phyloP scores from a whole-genome alignment of 2,797 vertebrate genomes.

The Ptychadena robeensis region DNA sequence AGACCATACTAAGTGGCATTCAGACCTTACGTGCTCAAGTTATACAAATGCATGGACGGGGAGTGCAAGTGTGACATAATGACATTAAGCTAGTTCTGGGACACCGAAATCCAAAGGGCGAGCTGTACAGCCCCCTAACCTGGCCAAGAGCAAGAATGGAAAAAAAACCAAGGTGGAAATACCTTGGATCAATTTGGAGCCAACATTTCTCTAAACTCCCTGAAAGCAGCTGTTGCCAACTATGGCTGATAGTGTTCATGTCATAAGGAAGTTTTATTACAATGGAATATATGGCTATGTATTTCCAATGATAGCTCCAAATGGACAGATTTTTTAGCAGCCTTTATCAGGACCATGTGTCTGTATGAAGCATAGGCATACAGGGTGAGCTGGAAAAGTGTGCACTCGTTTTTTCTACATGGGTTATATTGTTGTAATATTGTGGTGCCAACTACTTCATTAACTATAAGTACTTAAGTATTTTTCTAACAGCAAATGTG shows the following conservation, averaged over 20 bases:
- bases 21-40: constrained; percentile 88
- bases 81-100: not conserved
- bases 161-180: constrained; percentile 36
- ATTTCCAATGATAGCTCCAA: constrained; percentile 18
- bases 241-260: constrained; percentile 14
- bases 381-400: constrained; percentile 65
- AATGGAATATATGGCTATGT: constrained; percentile 10
- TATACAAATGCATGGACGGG: constrained; percentile 90
- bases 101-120: constrained; percentile 34
- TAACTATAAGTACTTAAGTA: constrained; percentile 63
- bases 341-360: constrained; percentile 45
- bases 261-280: constrained; percentile 28
- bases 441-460: constrained; percentile 58
- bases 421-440: constrained; percentile 63
- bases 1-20: constrained; percentile 87
- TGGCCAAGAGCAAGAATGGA: constrained; percentile 51
- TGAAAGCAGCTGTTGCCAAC: constrained; percentile 44
- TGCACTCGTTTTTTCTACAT: constrained; percentile 64
- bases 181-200: constrained; percentile 29
- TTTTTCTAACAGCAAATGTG: constrained; percentile 65
- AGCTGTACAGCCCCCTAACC: constrained; percentile 5
- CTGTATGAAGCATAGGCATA: constrained; percentile 63
- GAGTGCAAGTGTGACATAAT: constrained; percentile 86
- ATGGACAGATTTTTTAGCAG: constrained; percentile 37
- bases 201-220: constrained; percentile 28